Conservation (phyloP, 2,888 invertebrate genomes). For the Oligia fasciuncula region DNA sequence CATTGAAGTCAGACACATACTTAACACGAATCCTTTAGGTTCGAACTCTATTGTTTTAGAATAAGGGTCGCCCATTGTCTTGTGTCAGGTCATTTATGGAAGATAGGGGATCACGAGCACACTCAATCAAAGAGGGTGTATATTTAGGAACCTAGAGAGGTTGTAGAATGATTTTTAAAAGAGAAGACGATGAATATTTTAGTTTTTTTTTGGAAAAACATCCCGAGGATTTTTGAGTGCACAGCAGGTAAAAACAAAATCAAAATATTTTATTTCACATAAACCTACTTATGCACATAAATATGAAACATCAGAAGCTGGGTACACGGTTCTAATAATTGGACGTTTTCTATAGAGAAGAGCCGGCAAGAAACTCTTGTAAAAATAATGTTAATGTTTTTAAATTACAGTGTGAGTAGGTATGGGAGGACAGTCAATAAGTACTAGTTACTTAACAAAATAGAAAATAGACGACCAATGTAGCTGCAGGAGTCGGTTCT, state of each 20-base stretch:
- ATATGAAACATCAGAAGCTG: too few relatives aligned
- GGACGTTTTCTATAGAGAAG: too few relatives aligned
- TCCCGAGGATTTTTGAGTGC: neutral
- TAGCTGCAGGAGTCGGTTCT: neutral
- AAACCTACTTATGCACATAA: too few relatives aligned
- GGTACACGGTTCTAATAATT: too few relatives aligned
- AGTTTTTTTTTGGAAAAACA: neutral
- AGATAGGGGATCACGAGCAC: neutral
- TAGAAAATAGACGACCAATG: neutral
- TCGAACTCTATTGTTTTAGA: slow-evolving; percentile 19
- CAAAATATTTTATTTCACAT: neutral
- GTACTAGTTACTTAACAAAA: too few relatives aligned
- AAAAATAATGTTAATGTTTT: too few relatives aligned
- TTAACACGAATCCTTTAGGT: slow-evolving; percentile 5
- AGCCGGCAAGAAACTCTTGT: too few relatives aligned
- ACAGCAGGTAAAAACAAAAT: neutral
- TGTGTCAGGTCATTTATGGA: slow-evolving; percentile 1
- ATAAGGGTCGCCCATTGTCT: slow-evolving; percentile 21
- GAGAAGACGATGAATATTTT: neutral
- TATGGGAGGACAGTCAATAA: too few relatives aligned
- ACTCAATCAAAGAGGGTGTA: neutral
- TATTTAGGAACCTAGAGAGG: neutral
- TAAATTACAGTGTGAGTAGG: too few relatives aligned
- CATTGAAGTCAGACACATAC: slow-evolving; percentile 15
- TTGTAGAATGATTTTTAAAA: neutral